These are phyloP conservation scores for Selene dorsalis DNA, from an alignment of 2,797 vertebrate species.

Conservation along the genomic window DNA sequence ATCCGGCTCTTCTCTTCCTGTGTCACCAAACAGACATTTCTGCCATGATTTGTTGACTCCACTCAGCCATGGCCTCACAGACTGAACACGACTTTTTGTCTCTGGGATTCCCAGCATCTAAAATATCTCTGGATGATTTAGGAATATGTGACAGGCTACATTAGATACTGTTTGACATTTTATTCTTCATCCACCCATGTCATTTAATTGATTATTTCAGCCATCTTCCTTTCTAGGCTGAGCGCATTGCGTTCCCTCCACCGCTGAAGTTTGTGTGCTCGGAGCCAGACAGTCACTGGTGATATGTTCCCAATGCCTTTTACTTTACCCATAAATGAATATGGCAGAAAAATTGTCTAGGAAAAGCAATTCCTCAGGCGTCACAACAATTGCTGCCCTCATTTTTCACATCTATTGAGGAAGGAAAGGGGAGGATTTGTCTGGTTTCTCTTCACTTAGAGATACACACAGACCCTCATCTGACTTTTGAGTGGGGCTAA, in stretches of 20 bases:
- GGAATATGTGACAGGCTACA: constrained; percentile 22
- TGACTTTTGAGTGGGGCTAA: constrained; percentile 45
- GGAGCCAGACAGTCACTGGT: constrained; percentile 41
- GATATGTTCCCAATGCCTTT: constrained; percentile 53
- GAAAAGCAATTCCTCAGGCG: constrained; percentile 83
- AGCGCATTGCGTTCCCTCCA: background rate
- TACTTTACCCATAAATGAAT: constrained; percentile 74
- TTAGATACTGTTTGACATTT: constrained; percentile 46
- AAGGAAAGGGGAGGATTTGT: constrained; percentile 49
- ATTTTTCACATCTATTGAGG: constrained; percentile 79
- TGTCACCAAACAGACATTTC: constrained; percentile 45
- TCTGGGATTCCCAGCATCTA: background rate
- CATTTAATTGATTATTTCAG: constrained; percentile 56
- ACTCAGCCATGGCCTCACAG: constrained; percentile 44
- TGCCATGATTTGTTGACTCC: constrained; percentile 50
- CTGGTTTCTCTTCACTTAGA: constrained; percentile 48
- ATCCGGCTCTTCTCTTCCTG: constrained; percentile 18
- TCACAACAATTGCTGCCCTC: constrained; percentile 80
- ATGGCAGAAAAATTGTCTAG: constrained; percentile 76
- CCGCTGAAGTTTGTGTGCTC: constrained; percentile 38
- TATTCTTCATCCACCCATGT: constrained; percentile 36
- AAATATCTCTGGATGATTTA: constrained; percentile 27
- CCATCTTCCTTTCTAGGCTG: background rate
- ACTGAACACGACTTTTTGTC: constrained; percentile 15
- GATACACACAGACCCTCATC: constrained; percentile 33